Conservation (phyloP, 2,113 vertebrate genomes). For the Hemibagrus wyckioides region DNA sequence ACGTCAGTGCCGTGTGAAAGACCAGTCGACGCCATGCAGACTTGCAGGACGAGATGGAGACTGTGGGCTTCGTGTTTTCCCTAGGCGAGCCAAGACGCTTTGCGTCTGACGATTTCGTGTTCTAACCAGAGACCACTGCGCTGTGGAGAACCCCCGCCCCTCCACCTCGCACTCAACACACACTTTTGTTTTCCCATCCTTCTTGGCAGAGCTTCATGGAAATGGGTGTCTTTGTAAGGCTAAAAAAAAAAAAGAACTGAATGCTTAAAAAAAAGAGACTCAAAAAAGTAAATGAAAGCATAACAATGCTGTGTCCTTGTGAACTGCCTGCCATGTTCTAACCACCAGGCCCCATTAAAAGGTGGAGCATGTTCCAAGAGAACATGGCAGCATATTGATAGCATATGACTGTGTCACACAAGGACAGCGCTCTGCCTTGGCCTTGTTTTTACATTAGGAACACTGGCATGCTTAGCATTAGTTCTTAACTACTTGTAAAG, state of each 20-base stretch:
- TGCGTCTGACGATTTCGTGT: conserved; percentile 57
- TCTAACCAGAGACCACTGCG: conserved; percentile 60
- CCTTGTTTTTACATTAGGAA: conserved; percentile 48
- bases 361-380: conserved; percentile 47
- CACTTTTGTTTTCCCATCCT: conserved; percentile 71
- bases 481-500: background rate
- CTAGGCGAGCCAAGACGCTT: conserved; percentile 51
- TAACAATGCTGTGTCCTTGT: conserved; percentile 60
- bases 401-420: conserved; percentile 64
- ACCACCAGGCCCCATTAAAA: conserved; percentile 60
- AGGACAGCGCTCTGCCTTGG: conserved; percentile 57
- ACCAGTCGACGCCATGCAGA: conserved; percentile 39
- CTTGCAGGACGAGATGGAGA: conserved; percentile 39
- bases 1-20: conserved; percentile 15
- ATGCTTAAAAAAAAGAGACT: conserved; percentile 43
- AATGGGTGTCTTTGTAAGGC: conserved; percentile 76
- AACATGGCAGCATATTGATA: conserved; percentile 67
- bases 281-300: conserved; percentile 61
- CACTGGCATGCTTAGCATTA: conserved; percentile 47
- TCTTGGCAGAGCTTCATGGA: conserved; percentile 75
- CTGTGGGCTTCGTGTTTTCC: conserved; percentile 49
- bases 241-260: conserved; percentile 62
- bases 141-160: conserved; percentile 67
- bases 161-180: conserved; percentile 52
- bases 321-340: conserved; percentile 58